phyloP scores from a whole-genome alignment of 2,888 invertebrate genomes.

The Drosophila parthenogenetica region DNA sequence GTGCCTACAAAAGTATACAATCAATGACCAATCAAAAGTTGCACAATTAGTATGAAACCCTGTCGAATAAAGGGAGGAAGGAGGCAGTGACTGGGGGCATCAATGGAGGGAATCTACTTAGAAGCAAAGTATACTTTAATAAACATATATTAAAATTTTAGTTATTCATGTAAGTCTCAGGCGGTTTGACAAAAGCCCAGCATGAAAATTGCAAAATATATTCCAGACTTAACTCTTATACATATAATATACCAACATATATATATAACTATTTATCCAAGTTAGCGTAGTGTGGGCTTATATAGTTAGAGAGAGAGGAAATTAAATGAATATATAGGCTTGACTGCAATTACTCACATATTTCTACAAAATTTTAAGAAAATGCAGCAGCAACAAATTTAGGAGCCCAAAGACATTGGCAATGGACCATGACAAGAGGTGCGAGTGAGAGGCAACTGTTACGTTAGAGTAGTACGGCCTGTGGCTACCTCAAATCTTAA shows the following conservation, averaged over 20 bases:
- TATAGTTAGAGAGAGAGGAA: constrained; percentile 32
- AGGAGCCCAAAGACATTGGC: constrained; percentile 62
- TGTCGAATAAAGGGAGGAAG: not conserved
- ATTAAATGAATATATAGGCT: constrained; percentile 57
- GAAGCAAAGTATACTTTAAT: constrained; percentile 62
- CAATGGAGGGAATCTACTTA: constrained; percentile 59
- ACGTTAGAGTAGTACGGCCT: constrained; percentile 43
- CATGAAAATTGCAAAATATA: constrained; percentile 64
- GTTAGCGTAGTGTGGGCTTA: constrained; percentile 12
- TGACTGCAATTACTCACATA: constrained; percentile 74
- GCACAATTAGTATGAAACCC: constrained; percentile 51
- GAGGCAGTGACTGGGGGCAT: not conserved
- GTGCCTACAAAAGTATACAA: constrained; percentile 66
- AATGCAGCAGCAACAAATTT: constrained; percentile 79
- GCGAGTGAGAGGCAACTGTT: constrained; percentile 53
- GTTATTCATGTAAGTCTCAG: constrained; percentile 77
- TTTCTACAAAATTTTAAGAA: constrained; percentile 81
- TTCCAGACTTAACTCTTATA: constrained; percentile 25
- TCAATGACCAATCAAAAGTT: constrained; percentile 78
- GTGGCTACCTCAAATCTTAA: constrained; percentile 61
- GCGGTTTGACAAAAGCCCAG: constrained; percentile 64
- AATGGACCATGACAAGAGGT: constrained; percentile 31
- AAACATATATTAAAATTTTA: constrained; percentile 81
- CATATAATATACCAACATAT: not conserved
- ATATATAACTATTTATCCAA: constrained; percentile 27